These are phyloP conservation scores for Serinus canaria DNA, from an alignment of 2,113 vertebrate species.

Conservation along the genomic window DNA sequence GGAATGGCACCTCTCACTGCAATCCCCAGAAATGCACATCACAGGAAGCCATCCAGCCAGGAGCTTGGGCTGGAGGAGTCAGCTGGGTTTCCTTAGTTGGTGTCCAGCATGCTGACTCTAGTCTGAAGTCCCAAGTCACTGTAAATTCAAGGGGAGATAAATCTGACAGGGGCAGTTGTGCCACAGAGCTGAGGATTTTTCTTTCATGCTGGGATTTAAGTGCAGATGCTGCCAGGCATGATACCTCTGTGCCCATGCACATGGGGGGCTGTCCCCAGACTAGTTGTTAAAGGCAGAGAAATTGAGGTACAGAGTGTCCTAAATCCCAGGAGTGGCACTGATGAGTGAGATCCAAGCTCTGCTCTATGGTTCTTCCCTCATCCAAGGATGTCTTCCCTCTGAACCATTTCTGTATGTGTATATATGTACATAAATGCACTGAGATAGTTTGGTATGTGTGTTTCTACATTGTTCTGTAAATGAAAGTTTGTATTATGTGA, in stretches of 20 bases:
- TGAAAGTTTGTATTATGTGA: background rate
- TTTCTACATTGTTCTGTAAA: background rate
- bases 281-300: background rate
- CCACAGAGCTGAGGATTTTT: background rate
- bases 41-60: background rate
- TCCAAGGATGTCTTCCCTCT: background rate
- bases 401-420: background rate
- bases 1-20: background rate
- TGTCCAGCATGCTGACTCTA: background rate
- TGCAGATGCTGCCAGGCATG: background rate
- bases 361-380: background rate
- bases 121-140: background rate
- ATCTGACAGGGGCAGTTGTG: background rate
- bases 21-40: fast-evolving
- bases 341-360: background rate
- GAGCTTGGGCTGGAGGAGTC: background rate
- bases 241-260: background rate
- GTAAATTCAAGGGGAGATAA: background rate
- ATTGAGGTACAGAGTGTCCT: background rate
- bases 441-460: background rate
- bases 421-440: background rate
- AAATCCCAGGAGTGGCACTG: background rate
- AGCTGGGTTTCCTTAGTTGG: fast-evolving
- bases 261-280: fast-evolving
- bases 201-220: background rate